Evolutionary conservation across 2,797 vertebrate species (phyloP).

Genomic region (Chaetodon trifasciatus): DNA sequence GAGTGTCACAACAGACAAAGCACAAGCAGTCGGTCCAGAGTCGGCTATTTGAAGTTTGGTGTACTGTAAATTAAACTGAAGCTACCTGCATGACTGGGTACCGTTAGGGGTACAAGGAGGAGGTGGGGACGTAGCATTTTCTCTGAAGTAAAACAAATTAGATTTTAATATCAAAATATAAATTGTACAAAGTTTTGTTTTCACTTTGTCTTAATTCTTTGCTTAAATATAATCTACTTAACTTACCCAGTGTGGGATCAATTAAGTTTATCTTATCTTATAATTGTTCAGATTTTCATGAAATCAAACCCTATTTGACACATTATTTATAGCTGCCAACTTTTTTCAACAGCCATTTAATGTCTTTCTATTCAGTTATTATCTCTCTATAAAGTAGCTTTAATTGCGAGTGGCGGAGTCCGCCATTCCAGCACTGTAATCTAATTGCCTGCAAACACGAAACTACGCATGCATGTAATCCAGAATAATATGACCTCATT

Average conservation of each 20-base stretch:
- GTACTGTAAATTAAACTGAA: not conserved
- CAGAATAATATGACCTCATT: not conserved
- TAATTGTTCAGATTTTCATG: too few species aligned
- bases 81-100: not conserved
- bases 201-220: too few species aligned
- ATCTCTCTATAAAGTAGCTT: too few species aligned
- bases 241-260: too few species aligned
- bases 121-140: too few species aligned
- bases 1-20: slow-evolving; percentile 3
- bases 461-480: not conserved
- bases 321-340: too few species aligned
- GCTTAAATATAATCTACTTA: too few species aligned
- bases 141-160: not conserved
- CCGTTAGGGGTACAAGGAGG: not conserved
- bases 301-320: too few species aligned
- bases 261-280: too few species aligned
- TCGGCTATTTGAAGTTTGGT: not conserved
- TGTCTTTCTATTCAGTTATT: too few species aligned
- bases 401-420: not conserved
- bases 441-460: not conserved
- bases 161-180: not conserved
- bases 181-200: too few species aligned
- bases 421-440: not conserved
- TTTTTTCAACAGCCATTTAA: too few species aligned
- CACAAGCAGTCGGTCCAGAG: not conserved